phyloP scores from a whole-genome alignment of 2,797 vertebrate genomes.

The Danio jaintianensis region DNA sequence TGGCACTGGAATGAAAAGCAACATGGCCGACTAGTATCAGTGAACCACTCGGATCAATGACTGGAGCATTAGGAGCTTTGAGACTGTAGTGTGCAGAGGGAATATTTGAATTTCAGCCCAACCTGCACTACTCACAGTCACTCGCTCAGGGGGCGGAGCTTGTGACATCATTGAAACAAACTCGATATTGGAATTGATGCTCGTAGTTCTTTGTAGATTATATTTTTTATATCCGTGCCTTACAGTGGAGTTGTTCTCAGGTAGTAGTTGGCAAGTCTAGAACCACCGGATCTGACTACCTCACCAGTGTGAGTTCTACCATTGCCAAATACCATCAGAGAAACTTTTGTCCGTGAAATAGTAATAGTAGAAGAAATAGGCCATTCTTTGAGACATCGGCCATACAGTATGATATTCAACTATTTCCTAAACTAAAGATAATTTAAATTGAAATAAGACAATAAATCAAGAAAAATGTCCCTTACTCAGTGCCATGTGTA shows the following conservation, averaged over 20 bases:
- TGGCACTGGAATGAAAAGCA: not conserved
- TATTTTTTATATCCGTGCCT: not conserved
- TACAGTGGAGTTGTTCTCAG: constrained; percentile 69
- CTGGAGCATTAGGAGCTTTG: constrained; percentile 72
- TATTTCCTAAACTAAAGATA: not conserved
- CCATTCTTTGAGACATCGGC: not conserved
- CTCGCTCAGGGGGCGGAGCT: constrained; percentile 70
- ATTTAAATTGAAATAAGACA: not conserved
- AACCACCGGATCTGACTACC: constrained; percentile 99
- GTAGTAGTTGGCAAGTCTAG: constrained; percentile 99
- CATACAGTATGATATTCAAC: not conserved
- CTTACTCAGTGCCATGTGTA: not conserved
- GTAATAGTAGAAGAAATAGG: not conserved
- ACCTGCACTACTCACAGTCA: constrained; percentile 85
- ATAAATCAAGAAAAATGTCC: not conserved
- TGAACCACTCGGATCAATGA: not conserved
- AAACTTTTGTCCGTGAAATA: constrained; percentile 66
- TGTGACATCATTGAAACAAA: constrained; percentile 9
- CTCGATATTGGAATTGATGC: not conserved
- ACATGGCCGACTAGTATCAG: constrained; percentile 35
- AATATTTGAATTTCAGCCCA: constrained; percentile 75
- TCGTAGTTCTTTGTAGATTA: not conserved
- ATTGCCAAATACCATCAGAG: constrained; percentile 96
- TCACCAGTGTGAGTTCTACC: constrained; percentile 99
- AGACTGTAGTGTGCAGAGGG: constrained; percentile 84